Percentiles rank a stretch among this genome's conserved stretches.
Conservation (phyloP, 1,140 invertebrate genomes). For the Sarcophaga peregrina region DNA sequence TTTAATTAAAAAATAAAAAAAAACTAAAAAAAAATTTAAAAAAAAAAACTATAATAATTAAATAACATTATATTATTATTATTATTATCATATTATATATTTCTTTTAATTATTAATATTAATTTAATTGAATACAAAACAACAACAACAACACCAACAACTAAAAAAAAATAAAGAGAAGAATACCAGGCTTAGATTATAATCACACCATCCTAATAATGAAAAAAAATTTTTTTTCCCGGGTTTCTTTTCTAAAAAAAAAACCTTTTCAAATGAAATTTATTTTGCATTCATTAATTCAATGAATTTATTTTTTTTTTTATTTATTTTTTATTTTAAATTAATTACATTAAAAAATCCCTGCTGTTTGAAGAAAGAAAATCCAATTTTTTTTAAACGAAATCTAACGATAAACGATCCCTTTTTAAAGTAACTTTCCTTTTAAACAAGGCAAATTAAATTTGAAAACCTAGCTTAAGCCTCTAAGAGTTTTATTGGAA, state of each 20-base stretch:
- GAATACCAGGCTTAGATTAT: constrained; percentile 14
- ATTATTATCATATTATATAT: background rate
- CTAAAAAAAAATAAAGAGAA: constrained; percentile 12
- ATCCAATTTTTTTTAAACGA: background rate
- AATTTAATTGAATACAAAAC: constrained; percentile 29
- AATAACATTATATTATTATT: no score
- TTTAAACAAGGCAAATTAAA: no score
- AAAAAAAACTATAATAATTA: no score
- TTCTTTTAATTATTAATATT: constrained; percentile 31
- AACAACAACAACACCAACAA: background rate
- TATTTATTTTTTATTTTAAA: no score
- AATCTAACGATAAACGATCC: background rate
- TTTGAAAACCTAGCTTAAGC: background rate
- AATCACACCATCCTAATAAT: background rate
- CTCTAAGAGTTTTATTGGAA: background rate
- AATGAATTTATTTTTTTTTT: no score
- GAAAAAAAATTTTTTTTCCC: no score
- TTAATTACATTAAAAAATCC: no score
- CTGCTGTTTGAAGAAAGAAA: no score
- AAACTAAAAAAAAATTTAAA: background rate
- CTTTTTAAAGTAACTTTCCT: no score
- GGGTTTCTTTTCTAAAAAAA: no score
- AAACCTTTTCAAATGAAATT: no score
- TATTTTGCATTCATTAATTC: no score
- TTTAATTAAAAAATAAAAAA: constrained; percentile 32